phyloP scores from a whole-genome alignment of 2,113 vertebrate genomes.

The Phodopus roborovskii region DNA sequence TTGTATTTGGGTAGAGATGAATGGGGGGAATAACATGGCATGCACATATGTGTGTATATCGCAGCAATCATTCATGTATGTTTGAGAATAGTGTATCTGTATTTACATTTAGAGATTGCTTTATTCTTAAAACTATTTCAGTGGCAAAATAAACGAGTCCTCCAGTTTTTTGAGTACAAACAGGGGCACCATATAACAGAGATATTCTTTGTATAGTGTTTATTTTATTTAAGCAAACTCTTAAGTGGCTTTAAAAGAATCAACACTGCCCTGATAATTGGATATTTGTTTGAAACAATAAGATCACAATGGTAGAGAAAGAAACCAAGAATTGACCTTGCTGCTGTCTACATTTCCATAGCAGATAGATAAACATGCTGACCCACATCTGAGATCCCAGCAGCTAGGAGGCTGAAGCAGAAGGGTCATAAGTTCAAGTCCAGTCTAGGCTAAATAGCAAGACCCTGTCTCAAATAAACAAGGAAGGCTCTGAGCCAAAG shows the following conservation, averaged over 20 bases:
- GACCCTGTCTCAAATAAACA: not conserved
- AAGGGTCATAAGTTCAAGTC: not conserved
- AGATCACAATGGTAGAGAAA: not conserved
- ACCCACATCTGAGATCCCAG: not conserved
- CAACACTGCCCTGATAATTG: constrained; percentile 37
- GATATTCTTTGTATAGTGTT: not conserved
- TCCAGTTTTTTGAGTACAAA: constrained; percentile 47
- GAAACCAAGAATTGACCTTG: not conserved
- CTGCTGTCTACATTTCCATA: constrained; percentile 10
- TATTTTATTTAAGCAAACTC: constrained; percentile 67
- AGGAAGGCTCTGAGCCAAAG: not conserved
- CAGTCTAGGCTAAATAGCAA: not conserved
- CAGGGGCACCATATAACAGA: not conserved
- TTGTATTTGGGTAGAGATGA: constrained; percentile 50
- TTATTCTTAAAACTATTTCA: constrained; percentile 69
- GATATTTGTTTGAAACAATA: constrained; percentile 58
- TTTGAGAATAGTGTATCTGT: constrained; percentile 63
- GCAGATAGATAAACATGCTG: not conserved
- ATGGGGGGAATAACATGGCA: not conserved
- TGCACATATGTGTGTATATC: not conserved
- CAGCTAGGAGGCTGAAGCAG: not conserved
- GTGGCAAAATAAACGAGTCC: constrained; percentile 57
- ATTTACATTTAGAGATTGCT: constrained; percentile 65
- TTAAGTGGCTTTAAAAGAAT: constrained; percentile 39
- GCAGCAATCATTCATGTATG: not conserved